A percentile compares a stretch with the other conserved stretches of the same genome.
Conservation (phyloP, 2,888 invertebrate genomes). For the Diaphora mendica region DNA sequence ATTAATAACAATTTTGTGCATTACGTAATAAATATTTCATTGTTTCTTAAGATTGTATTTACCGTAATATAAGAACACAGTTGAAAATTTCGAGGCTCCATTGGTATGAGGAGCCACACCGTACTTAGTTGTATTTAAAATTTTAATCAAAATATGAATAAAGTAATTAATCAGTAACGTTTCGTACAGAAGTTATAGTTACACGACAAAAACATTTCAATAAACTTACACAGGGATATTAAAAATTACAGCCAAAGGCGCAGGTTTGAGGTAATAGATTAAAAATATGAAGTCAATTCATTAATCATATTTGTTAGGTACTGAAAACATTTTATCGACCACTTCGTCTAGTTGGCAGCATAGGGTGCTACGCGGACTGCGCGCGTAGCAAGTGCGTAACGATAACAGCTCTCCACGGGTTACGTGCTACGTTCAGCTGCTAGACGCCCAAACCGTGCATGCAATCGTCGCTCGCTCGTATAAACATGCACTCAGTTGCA, state of each 20-base stretch:
- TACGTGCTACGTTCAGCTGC: conserved; percentile 49
- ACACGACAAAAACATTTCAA: conserved; percentile 80
- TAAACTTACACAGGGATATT: conserved; percentile 84
- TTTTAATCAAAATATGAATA: conserved; percentile 79
- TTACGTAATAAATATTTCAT: conserved; percentile 85
- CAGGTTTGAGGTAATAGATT: conserved; percentile 85
- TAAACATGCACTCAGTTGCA: conserved; percentile 81
- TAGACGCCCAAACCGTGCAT: conserved; percentile 57
- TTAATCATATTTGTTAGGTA: conserved; percentile 85
- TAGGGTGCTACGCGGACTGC: conserved; percentile 55
- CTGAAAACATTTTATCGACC: conserved; percentile 77
- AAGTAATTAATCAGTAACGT: conserved; percentile 69
- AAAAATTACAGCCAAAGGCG: conserved; percentile 82
- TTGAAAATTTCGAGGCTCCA: conserved; percentile 76
- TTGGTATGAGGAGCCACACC: conserved; percentile 75
- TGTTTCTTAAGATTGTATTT: conserved; percentile 86
- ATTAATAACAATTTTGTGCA: conserved; percentile 85
- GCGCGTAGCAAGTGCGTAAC: conserved; percentile 47
- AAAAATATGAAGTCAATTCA: conserved; percentile 85
- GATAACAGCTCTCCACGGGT: conserved; percentile 43
- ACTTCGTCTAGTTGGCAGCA: conserved; percentile 75
- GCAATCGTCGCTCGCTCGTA: conserved; percentile 68
- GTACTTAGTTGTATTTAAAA: conserved; percentile 83
- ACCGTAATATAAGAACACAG: conserved; percentile 84
- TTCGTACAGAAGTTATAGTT: conserved; percentile 76